phyloP scores from a whole-genome alignment of 2,113 vertebrate genomes.

The Callocephalon fimbriatum region DNA sequence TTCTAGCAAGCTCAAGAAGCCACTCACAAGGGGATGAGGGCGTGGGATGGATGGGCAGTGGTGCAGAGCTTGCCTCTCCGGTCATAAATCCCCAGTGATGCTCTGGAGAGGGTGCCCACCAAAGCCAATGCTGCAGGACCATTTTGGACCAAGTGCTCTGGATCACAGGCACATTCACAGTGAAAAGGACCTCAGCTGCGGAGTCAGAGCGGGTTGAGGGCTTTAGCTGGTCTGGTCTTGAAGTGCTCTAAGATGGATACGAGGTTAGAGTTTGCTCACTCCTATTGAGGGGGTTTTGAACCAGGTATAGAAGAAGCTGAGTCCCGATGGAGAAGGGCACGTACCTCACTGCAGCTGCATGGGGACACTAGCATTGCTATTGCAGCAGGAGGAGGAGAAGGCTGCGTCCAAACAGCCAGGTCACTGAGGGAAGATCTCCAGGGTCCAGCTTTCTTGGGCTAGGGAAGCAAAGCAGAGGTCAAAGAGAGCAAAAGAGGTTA shows the following conservation, averaged over 20 bases:
- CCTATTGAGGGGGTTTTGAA: not conserved
- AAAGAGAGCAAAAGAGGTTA: not conserved
- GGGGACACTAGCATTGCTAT: not conserved
- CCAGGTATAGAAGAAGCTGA: not conserved
- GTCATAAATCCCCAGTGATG: fast-evolving
- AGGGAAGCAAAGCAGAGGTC: not conserved
- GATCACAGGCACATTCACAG: not conserved
- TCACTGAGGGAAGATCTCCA: not conserved
- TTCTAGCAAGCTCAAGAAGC: not conserved
- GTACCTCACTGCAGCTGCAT: not conserved
- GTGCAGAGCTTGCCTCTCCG: fast-evolving
- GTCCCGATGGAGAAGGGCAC: not conserved
- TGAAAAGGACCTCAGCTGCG: not conserved
- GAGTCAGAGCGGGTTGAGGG: not conserved
- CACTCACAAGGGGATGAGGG: fast-evolving
- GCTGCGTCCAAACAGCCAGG: not conserved
- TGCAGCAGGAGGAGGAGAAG: not conserved
- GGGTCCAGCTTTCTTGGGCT: not conserved
- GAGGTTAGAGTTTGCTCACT: fast-evolving
- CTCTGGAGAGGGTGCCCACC: too few species aligned
- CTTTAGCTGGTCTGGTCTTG: not conserved
- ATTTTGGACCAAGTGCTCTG: not conserved
- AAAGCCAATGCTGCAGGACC: fast-evolving
- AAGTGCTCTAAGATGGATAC: not conserved
- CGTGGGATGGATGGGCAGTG: fast-evolving